Evolutionary conservation across 1,140 invertebrate genomes (phyloP).

Genomic region (Stegodyphus mimosarum): DNA sequence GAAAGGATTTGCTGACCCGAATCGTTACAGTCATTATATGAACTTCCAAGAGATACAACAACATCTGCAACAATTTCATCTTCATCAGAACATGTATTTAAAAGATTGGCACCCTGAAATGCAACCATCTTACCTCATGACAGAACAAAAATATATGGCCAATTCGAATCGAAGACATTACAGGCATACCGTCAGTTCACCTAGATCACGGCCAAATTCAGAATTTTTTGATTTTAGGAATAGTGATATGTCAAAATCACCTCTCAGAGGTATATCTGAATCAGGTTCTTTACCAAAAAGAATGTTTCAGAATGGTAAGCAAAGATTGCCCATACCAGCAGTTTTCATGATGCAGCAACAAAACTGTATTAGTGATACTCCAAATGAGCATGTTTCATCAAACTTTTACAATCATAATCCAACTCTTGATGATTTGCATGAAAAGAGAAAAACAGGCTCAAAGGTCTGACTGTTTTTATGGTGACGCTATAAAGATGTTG

Average conservation of each 20-base stretch:
- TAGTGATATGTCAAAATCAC: not conserved
- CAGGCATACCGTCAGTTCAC: conserved; percentile 52
- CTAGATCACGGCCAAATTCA: conserved; percentile 42
- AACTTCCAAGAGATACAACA: conserved; percentile 87
- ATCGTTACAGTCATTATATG: conserved; percentile 81
- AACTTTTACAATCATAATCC: conserved; percentile 11
- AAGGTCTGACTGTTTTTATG: conserved; percentile 29
- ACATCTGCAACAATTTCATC: conserved; percentile 72
- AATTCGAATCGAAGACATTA: conserved; percentile 23
- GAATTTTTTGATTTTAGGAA: conserved; percentile 24
- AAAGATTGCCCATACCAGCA: conserved; percentile 38
- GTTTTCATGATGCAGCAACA: conserved; percentile 22
- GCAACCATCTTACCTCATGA: not conserved
- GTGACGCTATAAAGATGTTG: too few species aligned
- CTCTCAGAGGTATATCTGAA: conserved; percentile 11
- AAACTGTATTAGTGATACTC: not conserved
- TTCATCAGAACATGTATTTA: conserved; percentile 31
- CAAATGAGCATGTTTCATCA: conserved; percentile 5
- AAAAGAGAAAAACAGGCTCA: conserved; percentile 16
- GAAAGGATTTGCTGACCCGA: conserved; percentile 69
- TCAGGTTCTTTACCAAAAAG: conserved; percentile 43
- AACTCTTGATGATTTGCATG: not conserved
- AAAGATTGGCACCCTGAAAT: not conserved
- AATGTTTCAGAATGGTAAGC: conserved; percentile 30
- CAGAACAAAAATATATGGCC: conserved; percentile 4